phyloP scores from a whole-genome alignment of 1,140 invertebrate species.

The Bombus superbus region DNA sequence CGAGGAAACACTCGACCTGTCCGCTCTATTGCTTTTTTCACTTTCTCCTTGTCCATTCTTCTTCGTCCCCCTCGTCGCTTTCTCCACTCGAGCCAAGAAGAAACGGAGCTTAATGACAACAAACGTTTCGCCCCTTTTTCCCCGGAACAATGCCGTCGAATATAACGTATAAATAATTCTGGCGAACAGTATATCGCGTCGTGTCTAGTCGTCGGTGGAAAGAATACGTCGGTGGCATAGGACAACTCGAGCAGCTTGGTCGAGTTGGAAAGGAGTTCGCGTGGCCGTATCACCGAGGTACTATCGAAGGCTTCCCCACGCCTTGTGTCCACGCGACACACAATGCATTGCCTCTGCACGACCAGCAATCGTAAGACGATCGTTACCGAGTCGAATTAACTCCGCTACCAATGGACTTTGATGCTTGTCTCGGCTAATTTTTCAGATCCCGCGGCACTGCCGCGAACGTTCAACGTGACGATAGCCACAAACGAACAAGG shows the following conservation, averaged over 20 bases:
- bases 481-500: neutral
- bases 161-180: neutral
- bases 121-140: neutral
- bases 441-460: neutral
- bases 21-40: constrained; percentile 18
- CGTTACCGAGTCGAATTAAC: constrained; percentile 5
- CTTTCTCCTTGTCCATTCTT: constrained; percentile 20
- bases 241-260: constrained; percentile 15
- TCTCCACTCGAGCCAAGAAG: constrained; percentile 2
- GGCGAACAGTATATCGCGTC: neutral
- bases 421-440: neutral
- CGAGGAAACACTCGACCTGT: constrained; percentile 13
- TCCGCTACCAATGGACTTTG: neutral
- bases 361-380: neutral
- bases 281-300: constrained; percentile 50
- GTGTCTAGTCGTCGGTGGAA: constrained; percentile 14
- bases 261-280: constrained; percentile 52
- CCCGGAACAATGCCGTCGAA: neutral
- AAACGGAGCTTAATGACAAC: neutral
- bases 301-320: constrained; percentile 65
- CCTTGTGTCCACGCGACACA: constrained; percentile 53
- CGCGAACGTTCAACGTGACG: neutral
- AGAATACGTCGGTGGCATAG: constrained; percentile 23
- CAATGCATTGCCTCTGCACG: constrained; percentile 11
- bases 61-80: constrained; percentile 15